Percentiles rank a stretch among this genome's conserved stretches.
Conservation (phyloP, 1,140 invertebrate genomes). For the Homarus americanus region DNA sequence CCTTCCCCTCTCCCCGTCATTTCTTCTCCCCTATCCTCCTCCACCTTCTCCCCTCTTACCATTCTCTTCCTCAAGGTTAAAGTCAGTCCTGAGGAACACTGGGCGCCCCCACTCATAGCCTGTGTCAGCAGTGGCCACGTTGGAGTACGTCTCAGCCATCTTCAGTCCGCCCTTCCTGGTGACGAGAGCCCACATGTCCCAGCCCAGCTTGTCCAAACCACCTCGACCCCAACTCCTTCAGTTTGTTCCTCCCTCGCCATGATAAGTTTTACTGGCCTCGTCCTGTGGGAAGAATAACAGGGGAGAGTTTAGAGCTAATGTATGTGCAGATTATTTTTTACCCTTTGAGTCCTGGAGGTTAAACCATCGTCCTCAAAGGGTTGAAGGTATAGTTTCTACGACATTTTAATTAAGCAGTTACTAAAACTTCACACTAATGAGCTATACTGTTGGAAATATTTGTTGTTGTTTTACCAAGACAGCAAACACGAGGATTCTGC, state of each 20-base stretch:
- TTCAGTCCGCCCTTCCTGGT: slow-evolving; percentile 70
- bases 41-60: slow-evolving; percentile 20
- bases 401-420: no score
- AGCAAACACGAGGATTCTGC: slow-evolving; percentile 53
- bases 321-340: no score
- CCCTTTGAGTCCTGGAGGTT: no score
- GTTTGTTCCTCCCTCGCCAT: slow-evolving; percentile 61
- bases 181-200: slow-evolving; percentile 75
- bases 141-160: slow-evolving; percentile 72
- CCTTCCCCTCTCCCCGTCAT: no score
- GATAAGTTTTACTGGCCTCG: slow-evolving; percentile 54
- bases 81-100: slow-evolving; percentile 71
- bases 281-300: slow-evolving; percentile 18
- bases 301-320: no score
- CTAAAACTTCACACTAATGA: no score
- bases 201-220: slow-evolving; percentile 66
- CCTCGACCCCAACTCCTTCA: slow-evolving; percentile 59
- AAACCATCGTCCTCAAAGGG: no score
- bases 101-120: slow-evolving; percentile 74
- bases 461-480: slow-evolving; percentile 59
- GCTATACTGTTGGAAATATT: no score
- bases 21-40: no score
- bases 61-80: slow-evolving; percentile 62
- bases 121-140: slow-evolving; percentile 72
- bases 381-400: no score